Base-by-base conservation (phyloP, 2,888 invertebrate species). In the Troilus luridus region DNA sequence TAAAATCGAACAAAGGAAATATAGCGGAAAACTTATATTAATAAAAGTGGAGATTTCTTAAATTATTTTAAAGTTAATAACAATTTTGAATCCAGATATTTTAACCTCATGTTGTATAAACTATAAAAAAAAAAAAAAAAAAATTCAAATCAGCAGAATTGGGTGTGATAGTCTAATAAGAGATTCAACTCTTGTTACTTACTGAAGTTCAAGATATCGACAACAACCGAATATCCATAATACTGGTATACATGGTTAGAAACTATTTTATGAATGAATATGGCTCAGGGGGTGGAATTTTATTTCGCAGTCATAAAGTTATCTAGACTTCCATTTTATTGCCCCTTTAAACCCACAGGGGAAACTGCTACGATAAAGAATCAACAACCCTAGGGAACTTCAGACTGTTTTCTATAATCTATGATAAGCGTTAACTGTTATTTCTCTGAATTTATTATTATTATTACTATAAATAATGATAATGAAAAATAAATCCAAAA, bases 241-340 rank as follows among this genome's bases (percentile, higher is more conserved):
- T 27, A 41, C 41, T 24, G 17, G 72, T 77, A 27, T 77, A 77
- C 72, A 41, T 14, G 27, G 72, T 77, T 77, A 41, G 27, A 3
- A 77, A 77, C 27, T 77, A 77, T 77, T 77, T 77, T 77, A 77
- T 77, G 72, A 77, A 77, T 77, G 41, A 77, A 77, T 41, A 77
- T 41, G 72, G 41, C 72, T 8, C 7, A 14, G 72, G 27, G 72
- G 41, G 27, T 41, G 72, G 41, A 77, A 77, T 77, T 77, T 77
- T 77, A 77, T 77, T 77, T 77, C 72, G 24, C 27, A 24, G 72
- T 21, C 72, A 77, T 77, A 77, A 77, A 77, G 72, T 77, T 77
- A 77, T 77, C 72, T 77, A 27, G 27, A 27, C 72, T 19, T 77
- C 41, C 27, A 41, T 77, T 77, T 77, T 77, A 77, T 27, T 77